A percentile compares a stretch with the other conserved stretches of the same genome.
phyloP scores from a whole-genome alignment of 1,140 invertebrate genomes.

The Armadillidium nasatum region DNA sequence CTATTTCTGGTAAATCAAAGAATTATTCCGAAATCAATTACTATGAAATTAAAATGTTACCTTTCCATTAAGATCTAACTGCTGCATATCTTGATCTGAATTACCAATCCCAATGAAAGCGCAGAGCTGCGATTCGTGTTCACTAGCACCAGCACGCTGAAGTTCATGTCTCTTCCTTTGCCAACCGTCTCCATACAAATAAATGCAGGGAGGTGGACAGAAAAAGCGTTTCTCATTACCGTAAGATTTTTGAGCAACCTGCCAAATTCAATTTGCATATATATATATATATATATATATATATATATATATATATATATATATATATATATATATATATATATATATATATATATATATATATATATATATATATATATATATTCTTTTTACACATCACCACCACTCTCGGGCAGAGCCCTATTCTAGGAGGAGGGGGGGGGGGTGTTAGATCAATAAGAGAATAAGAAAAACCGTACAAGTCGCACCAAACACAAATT shows the following conservation, averaged over 20 bases:
- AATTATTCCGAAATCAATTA: neutral
- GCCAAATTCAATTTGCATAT: too few species aligned
- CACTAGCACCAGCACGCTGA: conserved; percentile 74
- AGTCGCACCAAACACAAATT: too few species aligned
- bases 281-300: too few species aligned
- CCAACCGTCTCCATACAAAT: conserved; percentile 97
- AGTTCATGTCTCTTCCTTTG: conserved; percentile 84
- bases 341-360: too few species aligned
- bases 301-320: too few species aligned
- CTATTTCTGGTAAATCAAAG: neutral
- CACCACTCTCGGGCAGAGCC: too few species aligned
- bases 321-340: too few species aligned
- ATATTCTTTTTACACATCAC: too few species aligned
- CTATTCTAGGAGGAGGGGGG: too few species aligned
- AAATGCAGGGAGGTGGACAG: conserved; percentile 98
- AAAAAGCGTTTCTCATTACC: conserved; percentile 99
- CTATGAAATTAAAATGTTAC: conserved; percentile 48
- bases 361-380: too few species aligned
- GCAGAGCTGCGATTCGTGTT: conserved; percentile 85
- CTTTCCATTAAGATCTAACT: conserved; percentile 85
- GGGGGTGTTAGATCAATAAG: too few species aligned
- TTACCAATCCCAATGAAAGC: conserved; percentile 99
- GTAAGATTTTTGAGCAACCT: conserved; percentile 94
- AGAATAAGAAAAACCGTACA: too few species aligned
- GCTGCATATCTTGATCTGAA: conserved; percentile 98